Conservation (phyloP, 2,888 invertebrate species). For the Tubulanus polymorphus region DNA sequence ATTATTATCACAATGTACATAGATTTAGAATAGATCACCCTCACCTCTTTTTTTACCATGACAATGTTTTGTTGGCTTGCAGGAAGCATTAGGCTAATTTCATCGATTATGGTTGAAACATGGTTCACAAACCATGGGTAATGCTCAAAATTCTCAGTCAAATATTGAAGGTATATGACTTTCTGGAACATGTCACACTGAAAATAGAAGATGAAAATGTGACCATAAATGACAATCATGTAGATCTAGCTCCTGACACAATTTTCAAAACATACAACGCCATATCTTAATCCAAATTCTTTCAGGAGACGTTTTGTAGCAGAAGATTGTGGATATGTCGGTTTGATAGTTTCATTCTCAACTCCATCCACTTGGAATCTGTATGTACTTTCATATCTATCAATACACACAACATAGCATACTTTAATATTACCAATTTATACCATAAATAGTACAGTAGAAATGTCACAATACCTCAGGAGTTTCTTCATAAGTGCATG, state of each 20-base stretch:
- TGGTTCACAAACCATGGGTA: slow-evolving; percentile 34
- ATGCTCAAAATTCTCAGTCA: slow-evolving; percentile 30
- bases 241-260: too few species aligned
- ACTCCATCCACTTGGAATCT: neutral
- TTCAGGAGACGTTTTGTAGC: slow-evolving; percentile 35
- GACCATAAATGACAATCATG: neutral
- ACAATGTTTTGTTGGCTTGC: slow-evolving; percentile 23
- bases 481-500: slow-evolving; percentile 30
- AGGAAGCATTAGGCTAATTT: slow-evolving; percentile 29
- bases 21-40: neutral
- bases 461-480: slow-evolving; percentile 22
- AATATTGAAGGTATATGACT: slow-evolving; percentile 32
- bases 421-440: neutral
- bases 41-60: slow-evolving; percentile 37
- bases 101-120: slow-evolving; percentile 22
- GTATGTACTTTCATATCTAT: slow-evolving; percentile 34
- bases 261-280: slow-evolving; percentile 29
- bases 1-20: neutral
- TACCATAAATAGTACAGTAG: neutral
- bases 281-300: slow-evolving; percentile 42
- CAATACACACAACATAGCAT: neutral
- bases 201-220: slow-evolving; percentile 4
- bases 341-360: too few species aligned
- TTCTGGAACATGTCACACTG: slow-evolving; percentile 37
- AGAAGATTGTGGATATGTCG: slow-evolving; percentile 30